A percentile compares a stretch with the other conserved stretches of the same genome.
Conservation (phyloP, 2,113 vertebrate species). For the Poicephalus gulielmi region DNA sequence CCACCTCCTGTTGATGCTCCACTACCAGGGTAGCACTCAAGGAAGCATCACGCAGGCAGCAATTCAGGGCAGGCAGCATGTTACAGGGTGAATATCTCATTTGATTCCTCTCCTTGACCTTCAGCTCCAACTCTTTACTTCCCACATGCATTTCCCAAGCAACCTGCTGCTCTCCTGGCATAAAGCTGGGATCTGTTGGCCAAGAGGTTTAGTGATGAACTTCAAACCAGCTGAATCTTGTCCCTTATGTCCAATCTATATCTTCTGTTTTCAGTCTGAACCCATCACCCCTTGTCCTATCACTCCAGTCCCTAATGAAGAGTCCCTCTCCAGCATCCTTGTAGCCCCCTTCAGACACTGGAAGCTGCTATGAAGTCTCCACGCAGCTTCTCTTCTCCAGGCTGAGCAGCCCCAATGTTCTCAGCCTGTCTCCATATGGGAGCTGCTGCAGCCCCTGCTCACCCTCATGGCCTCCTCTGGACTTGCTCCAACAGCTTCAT, state of each 20-base stretch:
- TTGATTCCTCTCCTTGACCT: neutral
- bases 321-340: neutral
- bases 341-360: neutral
- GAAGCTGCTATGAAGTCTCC: neutral
- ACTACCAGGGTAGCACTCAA: neutral
- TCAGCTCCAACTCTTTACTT: neutral
- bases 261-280: neutral
- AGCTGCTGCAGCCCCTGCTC: neutral
- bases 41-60: neutral
- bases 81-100: accelerated
- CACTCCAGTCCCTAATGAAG: neutral
- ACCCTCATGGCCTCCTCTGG: neutral
- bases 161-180: neutral
- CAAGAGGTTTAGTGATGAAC: neutral
- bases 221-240: neutral
- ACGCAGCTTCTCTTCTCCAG: neutral
- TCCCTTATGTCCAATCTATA: neutral
- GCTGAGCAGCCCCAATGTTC: neutral
- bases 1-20: neutral
- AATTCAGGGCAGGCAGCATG: neutral
- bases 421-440: neutral
- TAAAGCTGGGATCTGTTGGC: accelerated
- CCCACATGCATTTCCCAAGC: neutral
- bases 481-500: neutral
- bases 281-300: neutral